Conservation (phyloP, 2,113 vertebrate genomes). For the Sclerurus mexicanus region DNA sequence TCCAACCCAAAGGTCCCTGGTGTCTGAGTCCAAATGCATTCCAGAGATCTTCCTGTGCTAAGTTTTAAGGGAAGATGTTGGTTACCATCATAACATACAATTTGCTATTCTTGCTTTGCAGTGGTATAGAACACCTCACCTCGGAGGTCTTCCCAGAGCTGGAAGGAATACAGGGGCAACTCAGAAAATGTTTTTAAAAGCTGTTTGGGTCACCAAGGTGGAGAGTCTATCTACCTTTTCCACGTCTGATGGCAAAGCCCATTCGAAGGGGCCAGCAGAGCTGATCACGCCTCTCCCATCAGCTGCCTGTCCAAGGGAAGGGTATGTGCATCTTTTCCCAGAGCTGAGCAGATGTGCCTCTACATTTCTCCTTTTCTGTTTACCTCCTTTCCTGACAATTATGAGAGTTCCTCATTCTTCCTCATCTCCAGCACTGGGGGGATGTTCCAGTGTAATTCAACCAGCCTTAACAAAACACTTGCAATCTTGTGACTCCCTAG, state of each 20-base stretch:
- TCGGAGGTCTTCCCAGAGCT: not conserved
- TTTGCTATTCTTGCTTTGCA: not conserved
- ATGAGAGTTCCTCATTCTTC: not conserved
- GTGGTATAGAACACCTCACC: not conserved
- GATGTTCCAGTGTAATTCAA: not conserved
- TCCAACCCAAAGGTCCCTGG: not conserved
- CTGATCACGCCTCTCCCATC: not conserved
- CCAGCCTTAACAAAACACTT: not conserved
- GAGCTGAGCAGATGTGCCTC: not conserved
- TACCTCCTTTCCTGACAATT: not conserved
- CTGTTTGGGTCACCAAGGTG: not conserved
- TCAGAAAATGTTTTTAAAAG: not conserved
- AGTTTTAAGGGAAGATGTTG: not conserved
- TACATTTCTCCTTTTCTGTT: not conserved
- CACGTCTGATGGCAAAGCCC: not conserved
- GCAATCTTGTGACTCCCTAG: not conserved
- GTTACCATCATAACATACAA: not conserved
- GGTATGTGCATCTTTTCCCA: not conserved
- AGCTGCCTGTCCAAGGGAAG: not conserved
- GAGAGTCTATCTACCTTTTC: not conserved
- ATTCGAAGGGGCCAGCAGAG: not conserved
- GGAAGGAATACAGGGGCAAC: not conserved
- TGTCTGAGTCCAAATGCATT: not conserved
- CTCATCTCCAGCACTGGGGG: not conserved
- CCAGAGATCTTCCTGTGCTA: not conserved